phyloP scores from a whole-genome alignment of 2,888 invertebrate species.

The Drosophila atripex region DNA sequence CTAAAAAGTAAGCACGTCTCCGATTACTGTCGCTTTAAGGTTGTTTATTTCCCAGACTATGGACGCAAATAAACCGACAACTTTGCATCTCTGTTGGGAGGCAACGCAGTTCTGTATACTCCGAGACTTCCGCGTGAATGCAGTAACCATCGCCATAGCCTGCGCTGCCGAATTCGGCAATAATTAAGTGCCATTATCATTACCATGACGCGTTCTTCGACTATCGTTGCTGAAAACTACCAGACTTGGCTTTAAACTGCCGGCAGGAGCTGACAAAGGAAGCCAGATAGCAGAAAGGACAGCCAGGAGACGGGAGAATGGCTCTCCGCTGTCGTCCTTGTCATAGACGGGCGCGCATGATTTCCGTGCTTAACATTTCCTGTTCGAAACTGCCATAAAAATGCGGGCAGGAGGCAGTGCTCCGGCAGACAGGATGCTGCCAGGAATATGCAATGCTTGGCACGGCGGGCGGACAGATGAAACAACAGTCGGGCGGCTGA shows the following conservation, averaged over 20 bases:
- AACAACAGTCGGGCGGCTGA: conserved; percentile 25
- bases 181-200: conserved; percentile 6
- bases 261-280: conserved; percentile 3
- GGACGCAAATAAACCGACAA: background rate
- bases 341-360: conserved; percentile 62
- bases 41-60: background rate
- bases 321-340: conserved; percentile 20
- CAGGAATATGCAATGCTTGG: conserved; percentile 24
- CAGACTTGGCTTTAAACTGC: background rate
- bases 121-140: background rate
- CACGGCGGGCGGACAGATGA: conserved; percentile 26
- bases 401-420: conserved; percentile 36
- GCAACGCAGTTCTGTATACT: background rate
- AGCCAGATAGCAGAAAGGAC: conserved; percentile 17
- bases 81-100: too few species aligned
- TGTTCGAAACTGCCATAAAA: conserved; percentile 71
- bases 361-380: conserved; percentile 74
- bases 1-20: background rate
- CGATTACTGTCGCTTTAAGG: background rate
- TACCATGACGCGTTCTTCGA: background rate
- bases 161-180: background rate
- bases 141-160: background rate
- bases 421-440: conserved; percentile 15
- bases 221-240: background rate
- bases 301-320: background rate